A percentile compares a stretch with the other conserved stretches of the same genome.
phyloP scores from a whole-genome alignment of 1,140 invertebrate genomes.

The Drosophila elegans region DNA sequence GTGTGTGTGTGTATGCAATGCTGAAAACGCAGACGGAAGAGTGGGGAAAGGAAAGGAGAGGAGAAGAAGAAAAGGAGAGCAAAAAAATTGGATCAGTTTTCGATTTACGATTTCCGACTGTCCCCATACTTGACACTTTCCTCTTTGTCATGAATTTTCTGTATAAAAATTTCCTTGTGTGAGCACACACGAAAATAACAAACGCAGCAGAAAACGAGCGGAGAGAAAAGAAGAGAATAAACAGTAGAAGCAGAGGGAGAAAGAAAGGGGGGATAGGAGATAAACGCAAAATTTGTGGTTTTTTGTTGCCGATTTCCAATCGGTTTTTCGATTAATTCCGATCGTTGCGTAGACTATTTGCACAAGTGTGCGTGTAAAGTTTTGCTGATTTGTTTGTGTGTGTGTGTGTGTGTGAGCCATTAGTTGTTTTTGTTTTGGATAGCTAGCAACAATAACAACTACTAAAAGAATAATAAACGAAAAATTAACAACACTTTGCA shows the following conservation, averaged over 20 bases:
- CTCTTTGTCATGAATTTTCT: constrained; percentile 48
- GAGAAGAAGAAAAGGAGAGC: neutral
- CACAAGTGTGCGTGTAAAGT: constrained; percentile 25
- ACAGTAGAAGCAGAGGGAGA: neutral
- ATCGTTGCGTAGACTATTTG: constrained; percentile 33
- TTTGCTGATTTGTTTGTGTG: constrained; percentile 11
- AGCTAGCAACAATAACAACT: constrained; percentile 1
- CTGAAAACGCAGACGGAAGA: constrained; percentile 33
- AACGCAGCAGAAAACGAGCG: constrained; percentile 34
- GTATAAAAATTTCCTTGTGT: constrained; percentile 15
- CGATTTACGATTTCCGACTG: constrained; percentile 22
- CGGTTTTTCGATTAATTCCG: constrained; percentile 25
- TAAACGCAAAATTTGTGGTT: constrained; percentile 12
- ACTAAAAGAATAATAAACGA: constrained; percentile 20
- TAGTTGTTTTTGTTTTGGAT: constrained; percentile 52
- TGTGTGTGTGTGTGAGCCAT: constrained; percentile 33
- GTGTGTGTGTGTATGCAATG: constrained; percentile 44
- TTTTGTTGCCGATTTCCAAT: constrained; percentile 18
- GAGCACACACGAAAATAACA: constrained; percentile 35
- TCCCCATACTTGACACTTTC: constrained; percentile 25
- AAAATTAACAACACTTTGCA: constrained; percentile 14
- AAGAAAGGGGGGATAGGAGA: neutral
- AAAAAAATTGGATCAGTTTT: constrained; percentile 25
- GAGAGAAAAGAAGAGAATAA: constrained; percentile 6
- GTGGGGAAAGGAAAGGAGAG: constrained; percentile 1